Conservation (phyloP, 1,140 invertebrate species). For the Drosophila sproati region DNA sequence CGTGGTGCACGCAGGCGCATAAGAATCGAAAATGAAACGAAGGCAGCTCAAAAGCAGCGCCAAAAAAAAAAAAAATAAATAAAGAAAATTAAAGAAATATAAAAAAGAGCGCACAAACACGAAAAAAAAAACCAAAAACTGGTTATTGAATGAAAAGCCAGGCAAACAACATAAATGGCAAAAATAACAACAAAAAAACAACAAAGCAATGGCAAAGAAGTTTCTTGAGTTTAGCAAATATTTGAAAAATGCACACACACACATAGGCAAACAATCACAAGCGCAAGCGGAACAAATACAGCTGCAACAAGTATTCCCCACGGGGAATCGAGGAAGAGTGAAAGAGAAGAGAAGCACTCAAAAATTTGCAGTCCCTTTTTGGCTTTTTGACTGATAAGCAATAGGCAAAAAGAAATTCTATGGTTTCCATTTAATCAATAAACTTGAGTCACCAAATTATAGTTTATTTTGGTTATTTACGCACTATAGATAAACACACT, state of each 20-base stretch:
- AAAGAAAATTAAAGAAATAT: slow-evolving; percentile 39
- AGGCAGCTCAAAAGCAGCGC: slow-evolving; percentile 23
- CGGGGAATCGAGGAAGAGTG: no score
- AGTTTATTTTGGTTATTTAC: slow-evolving; percentile 7
- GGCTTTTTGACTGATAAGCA: slow-evolving; percentile 9
- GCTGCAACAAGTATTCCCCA: slow-evolving; percentile 21
- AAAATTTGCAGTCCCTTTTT: slow-evolving; percentile 2
- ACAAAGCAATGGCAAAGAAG: slow-evolving; percentile 63
- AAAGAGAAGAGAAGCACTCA: neutral
- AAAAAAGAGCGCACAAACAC: slow-evolving; percentile 32
- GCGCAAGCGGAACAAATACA: slow-evolving; percentile 28
- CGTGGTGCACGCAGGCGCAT: slow-evolving; percentile 55
- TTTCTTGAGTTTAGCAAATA: slow-evolving; percentile 70
- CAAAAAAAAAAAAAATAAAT: slow-evolving; percentile 44
- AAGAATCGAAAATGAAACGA: slow-evolving; percentile 20
- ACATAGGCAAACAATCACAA: neutral
- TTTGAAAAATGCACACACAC: slow-evolving; percentile 71
- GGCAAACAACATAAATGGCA: slow-evolving; percentile 62
- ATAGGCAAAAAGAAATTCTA: slow-evolving; percentile 22
- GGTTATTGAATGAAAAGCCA: slow-evolving; percentile 83
- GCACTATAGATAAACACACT: slow-evolving; percentile 38
- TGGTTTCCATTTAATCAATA: slow-evolving; percentile 34
- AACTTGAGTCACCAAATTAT: slow-evolving; percentile 29
- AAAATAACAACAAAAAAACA: slow-evolving; percentile 58
- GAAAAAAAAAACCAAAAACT: slow-evolving; percentile 66